phyloP scores from a whole-genome alignment of 1,140 invertebrate genomes.

The Nasonia vitripennis region DNA sequence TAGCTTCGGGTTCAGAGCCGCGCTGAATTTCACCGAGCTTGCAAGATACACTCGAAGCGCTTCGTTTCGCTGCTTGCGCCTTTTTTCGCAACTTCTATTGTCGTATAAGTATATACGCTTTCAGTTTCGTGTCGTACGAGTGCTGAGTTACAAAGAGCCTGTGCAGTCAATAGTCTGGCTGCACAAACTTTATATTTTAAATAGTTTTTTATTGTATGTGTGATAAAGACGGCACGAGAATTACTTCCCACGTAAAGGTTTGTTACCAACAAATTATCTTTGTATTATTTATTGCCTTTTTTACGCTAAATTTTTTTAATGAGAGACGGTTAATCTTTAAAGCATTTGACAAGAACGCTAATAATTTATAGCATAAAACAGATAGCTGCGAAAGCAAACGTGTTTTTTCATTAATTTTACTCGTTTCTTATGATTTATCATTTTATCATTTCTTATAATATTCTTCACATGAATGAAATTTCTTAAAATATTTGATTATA shows the following conservation, averaged over 20 bases:
- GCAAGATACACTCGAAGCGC: neutral
- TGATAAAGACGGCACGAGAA: conserved; percentile 69
- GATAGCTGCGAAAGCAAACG: too few relatives aligned
- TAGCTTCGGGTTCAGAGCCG: conserved; percentile 64
- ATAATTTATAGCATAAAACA: too few relatives aligned
- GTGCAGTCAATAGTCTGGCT: conserved; percentile 40
- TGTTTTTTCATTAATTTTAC: too few relatives aligned
- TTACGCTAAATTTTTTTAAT: too few relatives aligned
- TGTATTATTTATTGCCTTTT: too few relatives aligned
- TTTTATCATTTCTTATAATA: too few relatives aligned
- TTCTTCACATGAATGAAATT: too few relatives aligned
- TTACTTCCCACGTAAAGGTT: conserved; percentile 67
- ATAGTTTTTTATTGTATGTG: conserved; percentile 58
- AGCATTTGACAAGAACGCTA: too few relatives aligned
- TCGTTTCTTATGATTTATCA: too few relatives aligned
- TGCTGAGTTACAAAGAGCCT: neutral
- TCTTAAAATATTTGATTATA: too few relatives aligned
- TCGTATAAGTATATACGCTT: neutral
- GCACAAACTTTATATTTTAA: conserved; percentile 37
- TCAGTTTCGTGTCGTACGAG: neutral
- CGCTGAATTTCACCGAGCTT: conserved; percentile 49
- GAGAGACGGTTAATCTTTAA: too few relatives aligned
- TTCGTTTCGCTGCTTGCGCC: neutral
- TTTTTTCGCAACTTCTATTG: conserved; percentile 17
- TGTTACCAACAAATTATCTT: neutral